Evolutionary conservation across 2,113 vertebrate species (phyloP), one percentile per base, ranked within the genome.

Genomic region (Brachypteracias leptosomus): DNA sequence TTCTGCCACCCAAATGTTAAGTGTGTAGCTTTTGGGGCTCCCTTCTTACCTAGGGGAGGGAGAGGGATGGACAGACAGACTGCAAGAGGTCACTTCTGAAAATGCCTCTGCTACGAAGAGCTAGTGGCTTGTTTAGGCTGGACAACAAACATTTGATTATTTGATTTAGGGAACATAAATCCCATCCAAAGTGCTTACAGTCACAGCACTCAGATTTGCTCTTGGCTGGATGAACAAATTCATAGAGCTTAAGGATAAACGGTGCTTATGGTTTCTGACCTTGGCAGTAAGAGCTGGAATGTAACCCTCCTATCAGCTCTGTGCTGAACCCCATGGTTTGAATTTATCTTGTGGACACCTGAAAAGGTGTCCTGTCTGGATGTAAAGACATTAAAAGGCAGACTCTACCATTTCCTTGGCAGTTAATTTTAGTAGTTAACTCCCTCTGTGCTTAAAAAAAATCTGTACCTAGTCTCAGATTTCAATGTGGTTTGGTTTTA

Each of bases 21-120:
- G 11, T 0, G 1, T 2, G 1, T 15, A n/a, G 54, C 17, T 13
- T 71, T 78, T 42, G 70, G 31, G 36, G 16, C 12, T 65, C 16
- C 16, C 14, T 42, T 17, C 26, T 72, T 44, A 16, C 18, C n/a
- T 68, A 2, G 3, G 3, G 20, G 20, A 35, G 61, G 29, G 13
- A 33, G 36, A 19, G 22, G 52, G 36, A 33, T 3, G 31, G 54
- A 29, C 13, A 9, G 57, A 22, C 20, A 18, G 22, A 51, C 47
- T 61, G 51, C 17, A 31, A 11, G 26, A 58, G 4, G 18, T 70
- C 4, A 2, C 40, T 46, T 78, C 16, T 73, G 36, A 15, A 70
- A 71, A 40, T 31, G 24, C 13, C 31, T 36, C 38, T 10, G 4
- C 20, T 52, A 7, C 26, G 33, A 65, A 29, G 16, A 75, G 47